Evolutionary conservation across 2,888 invertebrate species (phyloP).

Genomic region (Standfussiana lucernea): DNA sequence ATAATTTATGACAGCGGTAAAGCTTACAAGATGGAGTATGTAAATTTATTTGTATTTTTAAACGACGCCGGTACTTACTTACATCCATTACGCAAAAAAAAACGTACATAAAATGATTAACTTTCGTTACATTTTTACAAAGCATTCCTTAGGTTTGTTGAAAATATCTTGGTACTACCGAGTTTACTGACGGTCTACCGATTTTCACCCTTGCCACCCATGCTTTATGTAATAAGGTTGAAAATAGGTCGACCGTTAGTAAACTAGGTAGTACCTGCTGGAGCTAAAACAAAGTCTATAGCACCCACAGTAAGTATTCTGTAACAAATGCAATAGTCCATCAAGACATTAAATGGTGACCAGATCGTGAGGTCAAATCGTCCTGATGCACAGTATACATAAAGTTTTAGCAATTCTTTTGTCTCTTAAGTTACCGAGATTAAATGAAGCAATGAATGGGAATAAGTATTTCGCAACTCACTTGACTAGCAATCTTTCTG

Average conservation of each 20-base stretch:
- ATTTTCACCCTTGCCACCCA: no score
- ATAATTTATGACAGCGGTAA: slow-evolving; percentile 30
- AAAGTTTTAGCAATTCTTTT: slow-evolving; percentile 32
- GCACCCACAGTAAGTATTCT: background rate
- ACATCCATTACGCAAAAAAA: slow-evolving; percentile 17
- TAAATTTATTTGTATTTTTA: slow-evolving; percentile 30
- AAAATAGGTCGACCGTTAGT: no score
- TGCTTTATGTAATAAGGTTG: no score
- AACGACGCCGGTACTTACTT: slow-evolving; percentile 1
- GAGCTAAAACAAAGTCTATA: background rate
- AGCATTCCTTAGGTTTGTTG: background rate
- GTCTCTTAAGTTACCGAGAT: slow-evolving; percentile 11
- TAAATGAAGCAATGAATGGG: slow-evolving; percentile 1
- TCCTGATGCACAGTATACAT: background rate
- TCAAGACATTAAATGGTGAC: background rate
- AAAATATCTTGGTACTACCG: no score
- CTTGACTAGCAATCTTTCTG: slow-evolving; percentile 22
- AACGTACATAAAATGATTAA: background rate
- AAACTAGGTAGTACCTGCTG: no score
- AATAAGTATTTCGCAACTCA: slow-evolving; percentile 22
- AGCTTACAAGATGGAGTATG: slow-evolving; percentile 29
- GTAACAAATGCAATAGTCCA: background rate
- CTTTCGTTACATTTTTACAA: background rate
- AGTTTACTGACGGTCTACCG: no score
- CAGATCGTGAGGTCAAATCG: slow-evolving; percentile 13